Percentiles rank a stretch among this genome's conserved stretches.
Evolutionary conservation across 2,113 vertebrate genomes (phyloP).

Genomic region (Eptesicus fuscus): DNA sequence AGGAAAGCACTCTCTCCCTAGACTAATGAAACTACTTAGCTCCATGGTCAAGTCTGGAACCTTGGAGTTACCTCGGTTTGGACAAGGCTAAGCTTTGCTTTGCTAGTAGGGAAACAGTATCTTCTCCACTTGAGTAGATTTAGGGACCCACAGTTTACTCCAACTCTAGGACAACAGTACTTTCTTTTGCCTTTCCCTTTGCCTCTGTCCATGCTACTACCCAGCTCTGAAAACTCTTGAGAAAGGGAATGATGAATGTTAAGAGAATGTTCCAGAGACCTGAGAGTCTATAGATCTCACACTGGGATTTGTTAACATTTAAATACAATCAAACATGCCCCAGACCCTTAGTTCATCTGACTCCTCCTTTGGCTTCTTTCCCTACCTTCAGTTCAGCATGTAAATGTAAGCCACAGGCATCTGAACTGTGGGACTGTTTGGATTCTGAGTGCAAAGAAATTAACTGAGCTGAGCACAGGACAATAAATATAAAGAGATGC

Average conservation of each 20-base stretch:
- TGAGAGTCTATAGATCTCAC: neutral
- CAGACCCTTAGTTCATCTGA: neutral
- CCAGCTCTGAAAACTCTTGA: neutral
- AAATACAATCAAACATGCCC: neutral
- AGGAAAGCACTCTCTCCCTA: neutral
- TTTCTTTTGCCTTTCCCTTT: neutral
- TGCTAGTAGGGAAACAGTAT: neutral
- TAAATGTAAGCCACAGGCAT: neutral
- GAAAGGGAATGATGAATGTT: neutral
- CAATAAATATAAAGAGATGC: neutral
- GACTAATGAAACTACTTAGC: neutral
- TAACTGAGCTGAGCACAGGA: neutral
- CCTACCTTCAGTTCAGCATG: neutral
- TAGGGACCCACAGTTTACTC: neutral
- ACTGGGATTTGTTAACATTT: neutral
- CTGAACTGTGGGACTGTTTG: neutral
- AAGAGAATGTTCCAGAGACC: neutral
- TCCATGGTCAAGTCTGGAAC: neutral
- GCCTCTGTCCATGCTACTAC: neutral
- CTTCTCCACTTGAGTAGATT: neutral
- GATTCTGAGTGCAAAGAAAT: neutral
- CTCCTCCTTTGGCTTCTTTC: neutral
- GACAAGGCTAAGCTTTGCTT: neutral
- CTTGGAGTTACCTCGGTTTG: neutral
- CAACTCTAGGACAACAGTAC: neutral